These are phyloP conservation scores for Cherax quadricarinatus DNA, from an alignment of 1,140 invertebrate species.

Conservation along the genomic window DNA sequence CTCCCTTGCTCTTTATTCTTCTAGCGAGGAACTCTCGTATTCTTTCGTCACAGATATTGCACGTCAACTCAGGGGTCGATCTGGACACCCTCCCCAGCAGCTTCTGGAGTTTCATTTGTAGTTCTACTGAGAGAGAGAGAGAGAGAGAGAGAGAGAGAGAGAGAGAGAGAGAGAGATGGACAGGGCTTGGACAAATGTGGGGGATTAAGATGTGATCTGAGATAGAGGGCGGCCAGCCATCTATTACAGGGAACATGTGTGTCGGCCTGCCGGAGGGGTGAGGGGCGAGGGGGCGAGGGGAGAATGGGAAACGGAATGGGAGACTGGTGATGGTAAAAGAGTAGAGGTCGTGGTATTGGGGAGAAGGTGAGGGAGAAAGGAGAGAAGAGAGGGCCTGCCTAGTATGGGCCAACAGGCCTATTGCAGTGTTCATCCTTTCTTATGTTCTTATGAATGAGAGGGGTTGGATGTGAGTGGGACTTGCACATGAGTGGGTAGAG, in stretches of 20 bases:
- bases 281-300: background rate
- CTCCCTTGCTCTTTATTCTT: too few species aligned
- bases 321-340: background rate
- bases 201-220: background rate
- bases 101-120: too few species aligned
- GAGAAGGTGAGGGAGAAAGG: background rate
- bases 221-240: background rate
- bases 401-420: too few species aligned
- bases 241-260: conserved; percentile 7
- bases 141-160: background rate
- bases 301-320: background rate
- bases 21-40: too few species aligned
- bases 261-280: background rate
- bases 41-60: too few species aligned
- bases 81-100: too few species aligned
- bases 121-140: background rate
- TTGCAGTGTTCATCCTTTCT: too few species aligned
- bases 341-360: background rate
- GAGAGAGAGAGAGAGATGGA: background rate
- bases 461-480: too few species aligned
- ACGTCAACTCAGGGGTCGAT: too few species aligned
- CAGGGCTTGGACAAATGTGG: background rate
- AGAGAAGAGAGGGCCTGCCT: background rate
- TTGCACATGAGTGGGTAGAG: too few species aligned
- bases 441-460: too few species aligned